Percentiles rank a stretch among this genome's conserved stretches.
These are phyloP conservation scores for Pogonomyrmex californicus DNA, from an alignment of 1,140 invertebrate species.

Conservation along the genomic window DNA sequence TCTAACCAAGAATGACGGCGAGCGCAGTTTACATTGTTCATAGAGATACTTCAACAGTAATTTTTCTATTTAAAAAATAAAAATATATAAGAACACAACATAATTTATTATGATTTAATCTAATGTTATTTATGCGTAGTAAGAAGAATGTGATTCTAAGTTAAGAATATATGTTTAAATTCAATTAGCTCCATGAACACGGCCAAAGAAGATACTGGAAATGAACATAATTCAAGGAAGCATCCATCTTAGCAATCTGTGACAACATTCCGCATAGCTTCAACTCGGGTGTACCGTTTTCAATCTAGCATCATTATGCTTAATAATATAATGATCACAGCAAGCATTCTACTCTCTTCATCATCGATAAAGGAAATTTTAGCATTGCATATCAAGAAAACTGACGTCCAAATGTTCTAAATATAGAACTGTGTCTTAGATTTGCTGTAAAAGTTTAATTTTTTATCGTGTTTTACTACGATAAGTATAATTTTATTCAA, in stretches of 20 bases:
- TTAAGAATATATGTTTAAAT: slow-evolving; percentile 26
- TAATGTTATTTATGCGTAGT: not conserved
- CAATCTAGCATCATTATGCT: slow-evolving; percentile 16
- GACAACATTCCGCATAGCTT: slow-evolving; percentile 42
- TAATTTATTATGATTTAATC: not conserved
- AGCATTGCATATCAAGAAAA: not conserved
- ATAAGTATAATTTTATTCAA: not conserved
- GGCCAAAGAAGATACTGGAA: not conserved
- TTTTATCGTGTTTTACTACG: not conserved
- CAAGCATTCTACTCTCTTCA: not conserved
- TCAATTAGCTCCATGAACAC: slow-evolving; percentile 11
- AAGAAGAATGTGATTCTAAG: slow-evolving; percentile 2
- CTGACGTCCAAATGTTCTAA: not conserved
- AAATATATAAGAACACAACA: not conserved
- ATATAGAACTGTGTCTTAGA: not conserved
- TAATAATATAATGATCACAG: slow-evolving; percentile 49
- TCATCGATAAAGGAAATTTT: slow-evolving; percentile 8
- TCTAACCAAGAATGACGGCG: not conserved
- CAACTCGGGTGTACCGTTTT: not conserved
- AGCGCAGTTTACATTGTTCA: not conserved
- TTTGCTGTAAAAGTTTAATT: slow-evolving; percentile 6
- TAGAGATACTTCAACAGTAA: not conserved
- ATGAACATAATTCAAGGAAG: slow-evolving; percentile 55
- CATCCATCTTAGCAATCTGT: slow-evolving; percentile 23
- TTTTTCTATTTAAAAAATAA: not conserved